These are phyloP conservation scores for Tachina fera DNA, from an alignment of 2,888 invertebrate species.

Conservation along the genomic window DNA sequence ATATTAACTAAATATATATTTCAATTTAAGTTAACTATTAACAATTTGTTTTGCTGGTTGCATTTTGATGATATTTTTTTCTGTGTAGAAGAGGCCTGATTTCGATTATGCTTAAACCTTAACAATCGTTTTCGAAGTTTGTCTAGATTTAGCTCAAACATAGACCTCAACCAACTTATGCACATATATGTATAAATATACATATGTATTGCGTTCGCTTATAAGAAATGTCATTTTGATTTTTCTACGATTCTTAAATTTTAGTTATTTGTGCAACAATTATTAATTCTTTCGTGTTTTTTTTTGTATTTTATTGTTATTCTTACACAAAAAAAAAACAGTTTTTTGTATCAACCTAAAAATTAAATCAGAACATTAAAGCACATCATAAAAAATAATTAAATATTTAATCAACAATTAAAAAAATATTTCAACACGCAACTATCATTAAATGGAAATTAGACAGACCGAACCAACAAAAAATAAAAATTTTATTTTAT, in stretches of 20 bases:
- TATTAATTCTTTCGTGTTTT: constrained; percentile 15
- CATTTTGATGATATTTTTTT: no score
- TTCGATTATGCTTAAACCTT: no score
- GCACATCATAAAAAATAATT: constrained; percentile 49
- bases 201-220: neutral
- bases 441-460: constrained; percentile 54
- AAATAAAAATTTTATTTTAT: constrained; percentile 4
- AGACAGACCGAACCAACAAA: constrained; percentile 30
- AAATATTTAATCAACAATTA: constrained; percentile 61
- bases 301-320: neutral
- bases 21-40: no score
- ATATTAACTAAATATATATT: no score
- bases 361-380: constrained; percentile 46
- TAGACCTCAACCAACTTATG: no score
- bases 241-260: neutral
- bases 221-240: constrained; percentile 5
- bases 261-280: constrained; percentile 8
- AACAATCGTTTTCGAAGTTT: no score
- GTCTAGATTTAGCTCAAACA: no score
- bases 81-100: no score
- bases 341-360: neutral
- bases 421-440: constrained; percentile 57
- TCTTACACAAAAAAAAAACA: no score
- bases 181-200: no score
- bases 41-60: no score